Evolutionary conservation across 2,888 invertebrate genomes (phyloP), one percentile per base, ranked within the genome.

Genomic region (Oligia strigilis): DNA sequence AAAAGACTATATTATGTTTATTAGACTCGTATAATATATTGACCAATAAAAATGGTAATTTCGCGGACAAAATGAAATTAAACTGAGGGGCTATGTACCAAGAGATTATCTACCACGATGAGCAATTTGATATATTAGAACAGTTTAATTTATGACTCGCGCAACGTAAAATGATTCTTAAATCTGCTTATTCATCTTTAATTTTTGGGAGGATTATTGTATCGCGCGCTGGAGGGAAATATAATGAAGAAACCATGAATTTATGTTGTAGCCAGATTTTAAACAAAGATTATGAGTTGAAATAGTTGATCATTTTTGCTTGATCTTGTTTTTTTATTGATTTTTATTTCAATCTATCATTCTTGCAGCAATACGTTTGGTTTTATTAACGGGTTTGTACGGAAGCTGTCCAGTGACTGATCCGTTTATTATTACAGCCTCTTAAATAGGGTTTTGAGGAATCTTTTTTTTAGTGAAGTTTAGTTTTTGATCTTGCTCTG

Each of bases 21-120:
- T 88, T 85, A 87, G 72, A 78, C 81, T 65, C 77, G 77, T 82
- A 70, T 82, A 85, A 88, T 89, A 86, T 89, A 89, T 89, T 87
- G 81, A 78, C 81, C 83, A 81, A 89, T 89, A 89, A 89, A 89
- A 89, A 89, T 89, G 88, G 89, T 90, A 89, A 89, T 89, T 87
- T 87, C 29, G 52, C 85, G 79, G 79, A 80, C 79, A 87, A 88
- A 87, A 88, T 82, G 78, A 90, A 90, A 89, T 88, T 88, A 88
- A 87, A 90, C 85, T 46, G 85, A 75, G 88, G 75, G 67, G 72
- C 80, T 80, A 70, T 77, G 82, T 81, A 78, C 71, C 67, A 60
- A 76, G 72, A 89, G 84, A 88, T 89, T 82, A 89, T 88, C 89
- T 86, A 43, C 71, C 73, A 72, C 80, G 84, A 86, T 83, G 84